Percentiles rank a stretch among this genome's conserved stretches.
Evolutionary conservation across 2,797 vertebrate genomes (phyloP).

Genomic region (Spondyliosoma cantharus): DNA sequence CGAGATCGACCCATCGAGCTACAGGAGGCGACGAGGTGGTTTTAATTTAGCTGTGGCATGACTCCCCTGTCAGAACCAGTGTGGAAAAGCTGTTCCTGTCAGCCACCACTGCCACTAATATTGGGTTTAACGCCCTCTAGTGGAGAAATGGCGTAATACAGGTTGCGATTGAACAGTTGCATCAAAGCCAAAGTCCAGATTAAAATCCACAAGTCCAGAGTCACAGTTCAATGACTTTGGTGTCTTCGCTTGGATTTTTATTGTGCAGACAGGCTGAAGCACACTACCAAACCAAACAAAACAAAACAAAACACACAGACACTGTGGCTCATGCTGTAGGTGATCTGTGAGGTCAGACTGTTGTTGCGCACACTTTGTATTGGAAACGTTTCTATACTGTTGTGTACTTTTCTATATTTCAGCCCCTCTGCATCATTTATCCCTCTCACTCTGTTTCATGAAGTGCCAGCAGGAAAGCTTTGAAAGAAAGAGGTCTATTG

Average conservation of each 20-base stretch:
- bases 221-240: background rate
- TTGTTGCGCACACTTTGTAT: background rate
- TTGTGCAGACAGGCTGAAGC: background rate
- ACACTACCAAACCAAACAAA: background rate
- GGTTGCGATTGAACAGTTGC: background rate
- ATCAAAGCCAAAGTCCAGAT: slow-evolving; percentile 2
- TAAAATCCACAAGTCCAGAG: background rate
- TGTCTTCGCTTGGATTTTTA: background rate
- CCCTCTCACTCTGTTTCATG: slow-evolving; percentile 31
- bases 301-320: background rate
- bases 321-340: background rate
- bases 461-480: slow-evolving; percentile 40
- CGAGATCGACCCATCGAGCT: background rate
- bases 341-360: background rate
- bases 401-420: background rate
- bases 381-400: background rate
- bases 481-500: slow-evolving; percentile 39
- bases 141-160: slow-evolving; percentile 26
- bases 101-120: background rate
- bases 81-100: background rate
- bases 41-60: background rate
- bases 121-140: slow-evolving; percentile 29
- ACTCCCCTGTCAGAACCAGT: background rate
- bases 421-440: background rate
- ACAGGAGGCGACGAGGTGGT: background rate